A percentile compares a stretch with the other conserved stretches of the same genome.
Conservation (phyloP, 2,888 invertebrate species). For the Diplazon laetatorius region DNA sequence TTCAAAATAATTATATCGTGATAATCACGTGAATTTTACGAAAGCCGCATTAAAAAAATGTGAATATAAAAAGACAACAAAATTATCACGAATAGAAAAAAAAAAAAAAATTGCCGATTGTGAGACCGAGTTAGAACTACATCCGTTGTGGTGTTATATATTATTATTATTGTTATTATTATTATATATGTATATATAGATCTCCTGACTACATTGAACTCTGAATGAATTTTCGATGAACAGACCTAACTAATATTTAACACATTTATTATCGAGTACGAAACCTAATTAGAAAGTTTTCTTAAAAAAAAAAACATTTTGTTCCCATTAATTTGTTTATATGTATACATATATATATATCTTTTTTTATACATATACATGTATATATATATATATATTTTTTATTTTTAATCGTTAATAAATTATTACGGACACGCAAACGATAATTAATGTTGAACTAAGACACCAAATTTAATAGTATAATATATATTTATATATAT, state of each 20-base stretch:
- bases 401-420: conserved; percentile 43
- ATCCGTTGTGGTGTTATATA: conserved; percentile 19
- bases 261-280: conserved; percentile 37
- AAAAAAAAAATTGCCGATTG: too few species aligned
- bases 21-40: neutral
- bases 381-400: conserved; percentile 48
- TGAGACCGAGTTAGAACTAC: conserved; percentile 22
- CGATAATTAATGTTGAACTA: conserved; percentile 78
- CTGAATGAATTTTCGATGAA: conserved; percentile 33
- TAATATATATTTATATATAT: conserved; percentile 64
- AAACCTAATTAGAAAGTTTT: too few species aligned
- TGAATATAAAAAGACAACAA: too few species aligned
- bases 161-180: too few species aligned
- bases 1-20: neutral
- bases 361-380: too few species aligned
- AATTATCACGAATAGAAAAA: conserved; percentile 23
- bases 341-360: conserved; percentile 19
- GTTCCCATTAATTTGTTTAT: conserved; percentile 24
- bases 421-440: conserved; percentile 72
- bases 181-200: too few species aligned
- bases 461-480: conserved; percentile 75
- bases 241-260: conserved; percentile 48
- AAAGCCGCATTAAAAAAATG: conserved; percentile 11
- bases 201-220: conserved; percentile 46
- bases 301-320: too few species aligned